Base-by-base conservation (phyloP, 1,140 invertebrate genomes). In the Zaprionus ghesquierei region DNA sequence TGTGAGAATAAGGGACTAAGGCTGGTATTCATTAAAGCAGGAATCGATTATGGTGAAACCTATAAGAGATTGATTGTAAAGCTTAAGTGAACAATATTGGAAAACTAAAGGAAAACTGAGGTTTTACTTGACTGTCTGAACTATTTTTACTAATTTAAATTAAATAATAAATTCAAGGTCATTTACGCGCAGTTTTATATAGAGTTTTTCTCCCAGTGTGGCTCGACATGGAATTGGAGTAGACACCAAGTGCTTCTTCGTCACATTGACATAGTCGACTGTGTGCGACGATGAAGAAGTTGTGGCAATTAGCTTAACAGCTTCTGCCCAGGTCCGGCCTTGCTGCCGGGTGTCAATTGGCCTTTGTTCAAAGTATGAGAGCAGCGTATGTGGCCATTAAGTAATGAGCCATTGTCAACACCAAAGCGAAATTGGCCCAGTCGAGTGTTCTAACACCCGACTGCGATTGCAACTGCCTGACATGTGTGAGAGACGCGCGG, bases 261-360 rank as follows among this genome's bases (percentile, higher is more conserved):
- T 73, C 82, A 82, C 75, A 82, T 82, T 86, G 82, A 87, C 82
- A 86, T 76, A 82, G 55, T 87, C 75, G 81, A 65, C 58, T 76
- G 72, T 49, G 35, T 8, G 35, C n/a, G n/a, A 41, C n/a, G n/a
- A 41, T 41, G 63, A 73, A 78, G 73, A 77, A 89, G 73, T 82
- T 69, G 77, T 70, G 84, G 76, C 84, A 89, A 89, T 89, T 89
- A 89, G 84, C 69, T 80, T 89, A 89, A 89, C 85, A 89, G 84
- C 84, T 87, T 86, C 82, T 79, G 41, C 41, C 41, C 41, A 64
- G 58, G 66, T 61, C 29, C 44, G 41, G 29, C 71, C 51, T 63
- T 62, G 68, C 70, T 38, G 20, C 33, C 33, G 69, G 79, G 79
- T 86, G 78, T 84, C 80, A 71, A 82, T 84, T 84, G 71, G 49